A percentile compares a stretch with the other conserved stretches of the same genome.
Conservation (phyloP, 2,888 invertebrate genomes). For the Cylindroiulus punctatus region DNA sequence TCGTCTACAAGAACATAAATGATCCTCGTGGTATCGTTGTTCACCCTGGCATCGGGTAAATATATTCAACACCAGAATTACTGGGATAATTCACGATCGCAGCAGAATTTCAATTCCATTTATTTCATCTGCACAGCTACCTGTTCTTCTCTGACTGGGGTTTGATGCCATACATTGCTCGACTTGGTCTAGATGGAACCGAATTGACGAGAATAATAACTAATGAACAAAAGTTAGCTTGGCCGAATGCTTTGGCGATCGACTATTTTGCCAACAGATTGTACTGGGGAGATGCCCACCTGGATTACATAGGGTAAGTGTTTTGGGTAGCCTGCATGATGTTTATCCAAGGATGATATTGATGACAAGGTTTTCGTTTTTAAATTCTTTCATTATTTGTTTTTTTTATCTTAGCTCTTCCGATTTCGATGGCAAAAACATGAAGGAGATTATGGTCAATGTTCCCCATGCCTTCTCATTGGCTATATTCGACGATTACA, state of each 20-base stretch:
- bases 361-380: conserved; percentile 14
- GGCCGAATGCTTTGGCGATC: conserved; percentile 97
- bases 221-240: conserved; percentile 94
- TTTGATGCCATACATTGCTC: conserved; percentile 90
- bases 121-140: conserved; percentile 63
- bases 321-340: not conserved
- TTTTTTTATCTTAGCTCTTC: conserved; percentile 70
- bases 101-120: not conserved
- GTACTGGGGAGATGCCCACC: conserved; percentile 98
- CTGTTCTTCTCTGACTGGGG: conserved; percentile 95
- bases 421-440: conserved; percentile 89
- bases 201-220: conserved; percentile 87
- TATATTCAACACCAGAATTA: not conserved
- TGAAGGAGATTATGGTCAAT: conserved; percentile 77
- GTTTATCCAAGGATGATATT: not conserved
- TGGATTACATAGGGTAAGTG: conserved; percentile 89
- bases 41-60: conserved; percentile 90
- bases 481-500: conserved; percentile 88
- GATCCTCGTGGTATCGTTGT: conserved; percentile 95
- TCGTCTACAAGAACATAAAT: conserved; percentile 81
- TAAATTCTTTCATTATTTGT: not conserved
- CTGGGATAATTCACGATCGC: not conserved
- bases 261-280: conserved; percentile 95
- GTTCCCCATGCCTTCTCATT: conserved; percentile 97
- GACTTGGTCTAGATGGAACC: conserved; percentile 96